phyloP scores from a whole-genome alignment of 2,888 invertebrate species.

The Chelonus formosanus region DNA sequence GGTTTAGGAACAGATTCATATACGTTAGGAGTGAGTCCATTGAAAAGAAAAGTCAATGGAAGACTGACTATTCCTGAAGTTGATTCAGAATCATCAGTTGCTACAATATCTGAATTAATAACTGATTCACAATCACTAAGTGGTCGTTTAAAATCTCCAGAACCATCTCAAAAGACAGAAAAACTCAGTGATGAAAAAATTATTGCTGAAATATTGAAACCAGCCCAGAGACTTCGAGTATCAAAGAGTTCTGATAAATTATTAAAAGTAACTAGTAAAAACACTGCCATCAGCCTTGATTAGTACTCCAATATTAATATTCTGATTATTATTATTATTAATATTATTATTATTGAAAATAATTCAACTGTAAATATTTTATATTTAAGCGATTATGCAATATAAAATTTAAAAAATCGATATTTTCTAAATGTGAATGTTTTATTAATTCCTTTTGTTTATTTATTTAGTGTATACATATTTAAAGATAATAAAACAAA shows the following conservation, averaged over 20 bases:
- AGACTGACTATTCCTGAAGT: conserved; percentile 47
- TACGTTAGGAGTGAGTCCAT: conserved; percentile 40
- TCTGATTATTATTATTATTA: no score
- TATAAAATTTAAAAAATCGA: conserved; percentile 36
- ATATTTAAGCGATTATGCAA: conserved; percentile 30
- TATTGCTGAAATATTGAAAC: conserved; percentile 62
- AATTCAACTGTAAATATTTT: conserved; percentile 2
- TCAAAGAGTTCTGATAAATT: conserved; percentile 48
- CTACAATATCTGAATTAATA: conserved; percentile 18
- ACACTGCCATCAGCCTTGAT: conserved; percentile 64
- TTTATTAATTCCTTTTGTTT: no score
- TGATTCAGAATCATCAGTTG: conserved; percentile 23
- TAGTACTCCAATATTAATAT: conserved; percentile 47
- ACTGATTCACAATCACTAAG: conserved; percentile 18
- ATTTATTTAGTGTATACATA: no score
- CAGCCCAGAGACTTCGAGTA: conserved; percentile 56
- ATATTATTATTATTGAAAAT: no score
- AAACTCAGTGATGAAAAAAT: conserved; percentile 60
- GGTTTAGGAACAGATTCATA: conserved; percentile 39
- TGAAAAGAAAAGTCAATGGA: conserved; percentile 58
- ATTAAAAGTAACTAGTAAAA: conserved; percentile 59
- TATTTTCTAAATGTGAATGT: no score
- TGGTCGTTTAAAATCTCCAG: conserved; percentile 14
- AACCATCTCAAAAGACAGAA: conserved; percentile 42
- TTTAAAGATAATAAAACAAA: no score